phyloP scores from a whole-genome alignment of 1,140 invertebrate species.

The Camponotus floridanus region DNA sequence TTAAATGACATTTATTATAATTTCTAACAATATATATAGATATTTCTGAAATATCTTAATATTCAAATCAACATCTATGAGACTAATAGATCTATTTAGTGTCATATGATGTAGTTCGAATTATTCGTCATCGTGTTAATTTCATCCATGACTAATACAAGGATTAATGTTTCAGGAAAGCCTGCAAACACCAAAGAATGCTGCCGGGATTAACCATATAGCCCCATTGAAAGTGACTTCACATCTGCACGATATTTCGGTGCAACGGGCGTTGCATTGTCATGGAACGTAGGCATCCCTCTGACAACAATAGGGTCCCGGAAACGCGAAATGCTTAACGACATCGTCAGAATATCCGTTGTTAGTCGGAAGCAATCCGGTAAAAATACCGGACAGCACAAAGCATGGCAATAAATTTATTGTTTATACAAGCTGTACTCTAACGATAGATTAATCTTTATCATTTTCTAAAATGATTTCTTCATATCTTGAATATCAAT shows the following conservation, averaged over 20 bases:
- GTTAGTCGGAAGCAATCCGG: not conserved
- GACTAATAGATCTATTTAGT: not conserved
- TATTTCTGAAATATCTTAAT: not conserved
- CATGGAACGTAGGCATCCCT: constrained; percentile 53
- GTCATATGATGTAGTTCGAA: not conserved
- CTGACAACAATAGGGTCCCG: constrained; percentile 49
- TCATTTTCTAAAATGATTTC: not conserved
- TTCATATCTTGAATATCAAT: not conserved
- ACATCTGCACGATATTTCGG: constrained; percentile 63
- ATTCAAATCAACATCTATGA: not conserved
- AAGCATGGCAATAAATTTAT: not conserved
- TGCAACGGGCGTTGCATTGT: constrained; percentile 70
- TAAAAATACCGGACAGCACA: not conserved
- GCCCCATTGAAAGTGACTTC: constrained; percentile 22
- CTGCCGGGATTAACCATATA: constrained; percentile 18
- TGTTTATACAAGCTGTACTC: not conserved
- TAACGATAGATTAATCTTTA: not conserved
- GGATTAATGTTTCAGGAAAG: constrained; percentile 51
- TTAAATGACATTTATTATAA: not conserved
- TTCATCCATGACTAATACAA: constrained; percentile 16
- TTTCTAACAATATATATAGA: not conserved
- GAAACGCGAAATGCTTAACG: constrained; percentile 28
- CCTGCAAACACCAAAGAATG: constrained; percentile 30
- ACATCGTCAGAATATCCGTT: constrained; percentile 6
- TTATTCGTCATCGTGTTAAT: constrained; percentile 14